phyloP scores from a whole-genome alignment of 2,888 invertebrate species.

The Thalpophila matura region DNA sequence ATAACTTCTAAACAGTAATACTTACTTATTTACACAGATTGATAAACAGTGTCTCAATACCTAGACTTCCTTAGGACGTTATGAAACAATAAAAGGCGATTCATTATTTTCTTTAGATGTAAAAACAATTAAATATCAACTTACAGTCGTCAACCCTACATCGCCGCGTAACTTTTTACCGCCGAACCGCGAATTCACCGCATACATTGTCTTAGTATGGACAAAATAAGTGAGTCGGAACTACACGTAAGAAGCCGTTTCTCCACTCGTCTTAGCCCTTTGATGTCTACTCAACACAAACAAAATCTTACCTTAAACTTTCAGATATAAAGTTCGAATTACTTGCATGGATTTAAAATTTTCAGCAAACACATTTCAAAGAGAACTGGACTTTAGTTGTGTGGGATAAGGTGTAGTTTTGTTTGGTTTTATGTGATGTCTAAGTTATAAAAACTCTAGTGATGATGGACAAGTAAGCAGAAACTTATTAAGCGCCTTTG shows the following conservation, averaged over 20 bases:
- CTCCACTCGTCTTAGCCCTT: slow-evolving; percentile 74
- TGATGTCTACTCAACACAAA: slow-evolving; percentile 65
- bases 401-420: slow-evolving; percentile 55
- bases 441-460: slow-evolving; percentile 75
- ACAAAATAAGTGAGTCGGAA: slow-evolving; percentile 87
- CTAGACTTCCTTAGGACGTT: too few species aligned
- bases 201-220: slow-evolving; percentile 87
- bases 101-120: too few species aligned
- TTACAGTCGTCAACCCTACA: slow-evolving; percentile 69
- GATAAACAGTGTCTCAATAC: too few species aligned
- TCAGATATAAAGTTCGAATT: slow-evolving; percentile 38
- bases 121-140: background rate
- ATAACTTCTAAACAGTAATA: too few species aligned
- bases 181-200: slow-evolving; percentile 78
- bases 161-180: slow-evolving; percentile 76
- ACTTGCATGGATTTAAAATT: slow-evolving; percentile 11
- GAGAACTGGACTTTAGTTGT: slow-evolving; percentile 13
- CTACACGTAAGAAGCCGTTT: slow-evolving; percentile 81
- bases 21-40: too few species aligned
- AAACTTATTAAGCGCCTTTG: slow-evolving; percentile 85
- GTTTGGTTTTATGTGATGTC: slow-evolving; percentile 29
- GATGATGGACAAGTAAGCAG: slow-evolving; percentile 85
- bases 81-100: too few species aligned
- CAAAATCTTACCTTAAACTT: slow-evolving; percentile 56
- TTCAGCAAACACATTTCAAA: slow-evolving; percentile 9